Base-by-base conservation (phyloP, 2,797 vertebrate genomes). In the Dromococcyx pavoninus region DNA sequence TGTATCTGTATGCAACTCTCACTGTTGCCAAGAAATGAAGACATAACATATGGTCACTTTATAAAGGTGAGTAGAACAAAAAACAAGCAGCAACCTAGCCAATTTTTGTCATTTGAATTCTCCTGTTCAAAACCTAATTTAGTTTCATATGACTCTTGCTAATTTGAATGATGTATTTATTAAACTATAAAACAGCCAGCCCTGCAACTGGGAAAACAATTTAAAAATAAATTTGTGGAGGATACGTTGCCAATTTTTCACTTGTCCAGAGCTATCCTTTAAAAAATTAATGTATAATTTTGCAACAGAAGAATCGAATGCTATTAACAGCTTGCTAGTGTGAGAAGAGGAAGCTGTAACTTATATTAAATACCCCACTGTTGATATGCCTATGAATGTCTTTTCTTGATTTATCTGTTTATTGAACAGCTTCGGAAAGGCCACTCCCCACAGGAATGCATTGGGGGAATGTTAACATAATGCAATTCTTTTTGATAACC, bases 251-350 rank as follows among this genome's bases (percentile, higher is more conserved):
- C 86, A 87, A 33, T 92, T 86, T 92, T 95, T 89, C 91, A 92
- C 85, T 96, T 96, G 92, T 96, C 96, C 95, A 58, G 67, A 93
- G 73, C 56, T 71, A 95, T 95, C 94, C 76, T 95, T 96, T 96
- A 96, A 97, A 97, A 97, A 97, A 97, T 96, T 96, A 97, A 97
- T 96, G 93, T 85, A 96, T 94, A 95, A 97, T 97, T 97, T 95
- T 95, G 81, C 88, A 97, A 91, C 89, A 96, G 85, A 89, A 96
- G 94, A 97, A 97, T 97, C 76, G 88, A 97, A 94, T 86, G 90
- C 88, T 94, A 92, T 93, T 96, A 96, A 96, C 93, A 97, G 91
- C 91, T 94, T 92, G 82, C 89, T 89, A 77, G 88, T 91, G 65
- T 91, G 94, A 95, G 94, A 92, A 94, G 93, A 95, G 95, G 94